Percentiles rank a stretch among this genome's conserved stretches.
Conservation (phyloP, 1,140 invertebrate species). For the Drosophila arawakana region DNA sequence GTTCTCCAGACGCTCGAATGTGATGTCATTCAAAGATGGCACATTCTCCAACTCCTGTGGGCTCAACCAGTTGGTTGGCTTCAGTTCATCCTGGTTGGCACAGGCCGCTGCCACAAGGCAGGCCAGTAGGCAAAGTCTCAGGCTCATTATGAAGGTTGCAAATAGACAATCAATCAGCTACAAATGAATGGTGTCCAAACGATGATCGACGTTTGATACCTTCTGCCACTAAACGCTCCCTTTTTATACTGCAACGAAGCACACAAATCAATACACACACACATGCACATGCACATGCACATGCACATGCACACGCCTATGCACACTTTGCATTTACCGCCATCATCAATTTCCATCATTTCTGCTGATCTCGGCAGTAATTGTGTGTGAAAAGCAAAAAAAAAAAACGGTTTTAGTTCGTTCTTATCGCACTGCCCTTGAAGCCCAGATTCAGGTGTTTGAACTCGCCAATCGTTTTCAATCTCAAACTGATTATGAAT, state of each 20-base stretch:
- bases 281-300: too few species aligned
- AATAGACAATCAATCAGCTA: conserved; percentile 11
- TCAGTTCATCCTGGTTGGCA: conserved; percentile 66
- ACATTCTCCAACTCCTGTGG: conserved; percentile 61
- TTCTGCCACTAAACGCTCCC: neutral
- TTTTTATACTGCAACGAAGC: conserved; percentile 52
- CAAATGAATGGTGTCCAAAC: conserved; percentile 59
- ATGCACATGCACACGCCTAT: too few species aligned
- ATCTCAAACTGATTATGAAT: conserved; percentile 33
- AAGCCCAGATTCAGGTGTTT: conserved; percentile 44
- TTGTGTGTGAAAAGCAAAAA: conserved; percentile 21
- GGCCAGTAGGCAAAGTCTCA: conserved; percentile 65
- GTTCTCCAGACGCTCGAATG: conserved; percentile 69
- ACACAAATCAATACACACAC: too few species aligned
- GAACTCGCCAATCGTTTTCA: conserved; percentile 30
- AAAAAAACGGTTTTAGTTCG: conserved; percentile 31
- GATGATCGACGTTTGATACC: conserved; percentile 67
- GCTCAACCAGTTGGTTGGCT: conserved; percentile 69
- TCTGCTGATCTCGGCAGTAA: conserved; percentile 53
- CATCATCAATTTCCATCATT: conserved; percentile 24
- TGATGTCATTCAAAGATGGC: conserved; percentile 73
- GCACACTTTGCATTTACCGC: neutral
- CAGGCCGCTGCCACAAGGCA: conserved; percentile 61
- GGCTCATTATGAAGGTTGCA: conserved; percentile 52
- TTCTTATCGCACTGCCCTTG: conserved; percentile 43